Evolutionary conservation across 1,140 invertebrate genomes (phyloP), one percentile per base, ranked within the genome.

Genomic region (Hypsibius dujardini): DNA sequence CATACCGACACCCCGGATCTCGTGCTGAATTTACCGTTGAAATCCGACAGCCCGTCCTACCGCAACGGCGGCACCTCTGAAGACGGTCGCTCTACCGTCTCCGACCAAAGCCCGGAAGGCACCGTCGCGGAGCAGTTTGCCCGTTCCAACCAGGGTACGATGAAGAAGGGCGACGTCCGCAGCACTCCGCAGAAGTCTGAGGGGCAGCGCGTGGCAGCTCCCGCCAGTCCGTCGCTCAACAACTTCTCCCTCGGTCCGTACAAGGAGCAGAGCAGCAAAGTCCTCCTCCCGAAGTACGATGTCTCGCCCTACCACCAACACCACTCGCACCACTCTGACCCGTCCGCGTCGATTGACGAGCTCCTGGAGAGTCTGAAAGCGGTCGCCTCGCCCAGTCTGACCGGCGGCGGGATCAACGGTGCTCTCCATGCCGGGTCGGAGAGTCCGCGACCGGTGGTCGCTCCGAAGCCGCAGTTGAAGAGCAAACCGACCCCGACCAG

Each of bases 1-100:
- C 7, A 56, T 56, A n/a, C 86, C 74, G 85, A 87, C 73, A 87
- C 90, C 1, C 90, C 90, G 1, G 90, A 93, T 79, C 80, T 93
- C n/a, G 89, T 93, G 46, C 87, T 91, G 83, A 89, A 91, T 79
- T 79, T 92, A 69, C 90, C 90, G 3, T 75, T 86, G 1, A 84
- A 74, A 81, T 83, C 62, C 82, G 70, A 81, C 81, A 0, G 77
- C 80, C 1, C 0, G 80, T 59, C 80, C 81, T 14, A 79, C 80
- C 46, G 74, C 74, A 0, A 75, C 77, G 0, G 74, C 74, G 7
- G 59, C 71, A 1, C 67, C 72, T 7, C 59, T 71, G 62, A 69
- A 15, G 2, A 71, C 67, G 15, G 67, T 72, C 62, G 73, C 75
- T 3, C 73, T 76, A 59, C 72, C 73, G 70, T 74, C 72, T 69